phyloP scores from a whole-genome alignment of 2,888 invertebrate genomes.

The Deilephila porcellus region DNA sequence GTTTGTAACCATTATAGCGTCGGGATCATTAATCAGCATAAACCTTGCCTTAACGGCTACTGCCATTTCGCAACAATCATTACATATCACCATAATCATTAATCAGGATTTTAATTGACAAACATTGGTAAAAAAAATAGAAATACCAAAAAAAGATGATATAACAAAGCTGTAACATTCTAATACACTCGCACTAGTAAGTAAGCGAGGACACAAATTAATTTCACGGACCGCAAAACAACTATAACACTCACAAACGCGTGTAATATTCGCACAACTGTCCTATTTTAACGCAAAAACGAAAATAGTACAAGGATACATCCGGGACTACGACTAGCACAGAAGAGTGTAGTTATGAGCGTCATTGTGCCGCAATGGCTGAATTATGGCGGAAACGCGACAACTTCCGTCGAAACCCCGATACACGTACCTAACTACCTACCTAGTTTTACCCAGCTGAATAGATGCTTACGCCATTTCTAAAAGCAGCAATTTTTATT shows the following conservation, averaged over 20 bases:
- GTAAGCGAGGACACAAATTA: neutral
- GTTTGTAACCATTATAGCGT: too few species aligned
- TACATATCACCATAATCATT: too few species aligned
- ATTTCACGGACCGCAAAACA: conserved; percentile 10
- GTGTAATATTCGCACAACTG: conserved; percentile 3
- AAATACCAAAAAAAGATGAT: neutral
- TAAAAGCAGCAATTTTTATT: conserved; percentile 8
- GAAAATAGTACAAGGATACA: conserved; percentile 24
- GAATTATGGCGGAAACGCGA: conserved; percentile 68
- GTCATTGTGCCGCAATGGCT: conserved; percentile 61
- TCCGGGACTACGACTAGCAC: conserved; percentile 12
- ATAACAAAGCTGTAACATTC: too few species aligned
- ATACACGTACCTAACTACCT: conserved; percentile 35
- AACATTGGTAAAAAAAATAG: neutral
- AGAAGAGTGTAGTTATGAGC: conserved; percentile 38
- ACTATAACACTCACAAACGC: neutral
- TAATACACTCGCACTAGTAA: neutral
- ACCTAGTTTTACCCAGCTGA: conserved; percentile 13
- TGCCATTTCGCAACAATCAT: too few species aligned
- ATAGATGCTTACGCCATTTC: conserved; percentile 17
- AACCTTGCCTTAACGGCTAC: too few species aligned
- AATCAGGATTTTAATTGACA: neutral
- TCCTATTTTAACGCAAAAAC: neutral
- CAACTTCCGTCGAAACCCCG: conserved; percentile 61
- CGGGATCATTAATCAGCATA: too few species aligned